These are phyloP conservation scores for Babylonia areolata DNA, from an alignment of 1,140 invertebrate species.

Conservation along the genomic window DNA sequence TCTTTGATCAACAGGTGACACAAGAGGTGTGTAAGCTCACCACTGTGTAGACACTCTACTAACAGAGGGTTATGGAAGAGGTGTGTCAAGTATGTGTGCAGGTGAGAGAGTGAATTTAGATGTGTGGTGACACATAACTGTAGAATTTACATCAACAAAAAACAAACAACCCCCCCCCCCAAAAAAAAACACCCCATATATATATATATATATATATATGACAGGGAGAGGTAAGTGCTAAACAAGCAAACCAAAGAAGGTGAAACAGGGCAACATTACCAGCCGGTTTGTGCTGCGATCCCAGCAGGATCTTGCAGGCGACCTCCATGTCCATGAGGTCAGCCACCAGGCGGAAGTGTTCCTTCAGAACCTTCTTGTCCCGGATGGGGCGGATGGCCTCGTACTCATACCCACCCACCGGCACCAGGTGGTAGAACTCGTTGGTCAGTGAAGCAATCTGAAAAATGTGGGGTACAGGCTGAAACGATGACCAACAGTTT, in stretches of 20 bases:
- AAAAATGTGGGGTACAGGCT: slow-evolving; percentile 25
- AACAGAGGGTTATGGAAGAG: no score
- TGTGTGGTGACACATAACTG: no score
- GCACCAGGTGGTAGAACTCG: slow-evolving; percentile 77
- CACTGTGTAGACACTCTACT: no score
- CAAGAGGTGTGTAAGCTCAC: no score
- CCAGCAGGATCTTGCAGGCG: slow-evolving; percentile 74
- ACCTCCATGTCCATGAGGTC: slow-evolving; percentile 75
- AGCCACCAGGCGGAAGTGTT: slow-evolving; percentile 67
- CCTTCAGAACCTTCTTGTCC: slow-evolving; percentile 61
- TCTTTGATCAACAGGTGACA: no score
- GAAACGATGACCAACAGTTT: no score
- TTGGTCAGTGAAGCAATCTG: slow-evolving; percentile 76
- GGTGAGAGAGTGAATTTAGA: no score
- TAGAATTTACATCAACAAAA: no score
- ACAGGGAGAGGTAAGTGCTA: no score
- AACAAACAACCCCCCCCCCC: not conserved
- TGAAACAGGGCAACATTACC: not conserved
- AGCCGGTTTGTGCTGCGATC: slow-evolving; percentile 65
- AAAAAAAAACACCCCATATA: not conserved
- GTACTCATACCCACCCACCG: slow-evolving; percentile 73
- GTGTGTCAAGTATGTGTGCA: no score
- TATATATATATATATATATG: no score
- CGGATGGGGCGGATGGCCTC: slow-evolving; percentile 75
- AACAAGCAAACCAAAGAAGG: no score